These are phyloP conservation scores for Bubo blakistoni DNA, from an alignment of 2,113 vertebrate species.

Conservation along the genomic window DNA sequence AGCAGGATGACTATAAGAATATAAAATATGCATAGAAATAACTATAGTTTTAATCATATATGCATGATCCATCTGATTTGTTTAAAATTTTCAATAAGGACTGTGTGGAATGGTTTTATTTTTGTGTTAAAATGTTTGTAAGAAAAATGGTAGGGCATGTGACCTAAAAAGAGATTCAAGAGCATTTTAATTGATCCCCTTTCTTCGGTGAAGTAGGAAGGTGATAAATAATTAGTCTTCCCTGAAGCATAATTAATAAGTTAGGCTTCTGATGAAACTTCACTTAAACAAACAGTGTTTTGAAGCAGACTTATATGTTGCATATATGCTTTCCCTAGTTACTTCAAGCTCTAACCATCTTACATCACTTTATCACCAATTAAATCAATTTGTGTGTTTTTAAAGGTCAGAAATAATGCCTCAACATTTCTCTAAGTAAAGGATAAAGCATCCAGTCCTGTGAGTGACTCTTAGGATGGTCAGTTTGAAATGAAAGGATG, in stretches of 20 bases:
- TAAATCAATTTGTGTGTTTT: not conserved
- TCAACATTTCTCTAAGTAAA: not conserved
- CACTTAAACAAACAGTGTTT: slow-evolving; percentile 25
- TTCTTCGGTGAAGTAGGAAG: slow-evolving; percentile 32
- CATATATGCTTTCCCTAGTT: not conserved
- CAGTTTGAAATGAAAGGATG: not conserved
- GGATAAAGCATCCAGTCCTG: not conserved
- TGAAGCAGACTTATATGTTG: slow-evolving; percentile 4
- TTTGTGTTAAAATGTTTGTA: not conserved
- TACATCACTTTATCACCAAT: not conserved
- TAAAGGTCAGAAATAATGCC: slow-evolving; percentile 21
- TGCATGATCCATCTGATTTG: not conserved
- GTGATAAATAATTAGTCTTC: slow-evolving; percentile 46
- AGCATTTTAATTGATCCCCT: slow-evolving; percentile 26
- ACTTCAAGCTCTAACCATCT: not conserved
- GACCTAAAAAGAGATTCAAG: slow-evolving; percentile 24
- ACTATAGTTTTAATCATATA: not conserved
- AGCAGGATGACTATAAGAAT: not conserved
- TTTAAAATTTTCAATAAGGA: not conserved
- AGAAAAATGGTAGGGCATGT: not conserved
- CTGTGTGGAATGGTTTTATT: not conserved
- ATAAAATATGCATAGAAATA: not conserved
- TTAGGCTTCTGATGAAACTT: slow-evolving; percentile 38
- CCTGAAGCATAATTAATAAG: slow-evolving; percentile 38
- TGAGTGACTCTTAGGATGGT: not conserved